A percentile compares a stretch with the other conserved stretches of the same genome.
These are phyloP conservation scores for Dasysyrphus albostriatus DNA, from an alignment of 2,888 invertebrate genomes.

Conservation along the genomic window DNA sequence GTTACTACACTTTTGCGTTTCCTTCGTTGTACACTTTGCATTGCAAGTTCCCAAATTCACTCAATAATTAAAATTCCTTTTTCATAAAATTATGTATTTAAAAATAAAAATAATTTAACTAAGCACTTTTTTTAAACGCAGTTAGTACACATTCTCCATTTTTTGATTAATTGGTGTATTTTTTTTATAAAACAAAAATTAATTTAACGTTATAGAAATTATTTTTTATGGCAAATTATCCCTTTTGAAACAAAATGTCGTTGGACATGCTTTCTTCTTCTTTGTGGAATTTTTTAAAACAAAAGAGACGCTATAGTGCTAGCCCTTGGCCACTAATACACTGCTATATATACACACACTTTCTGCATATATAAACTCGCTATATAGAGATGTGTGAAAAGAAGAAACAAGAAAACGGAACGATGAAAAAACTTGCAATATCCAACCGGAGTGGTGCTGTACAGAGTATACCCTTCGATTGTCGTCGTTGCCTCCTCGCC, in stretches of 20 bases:
- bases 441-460: conserved; percentile 59
- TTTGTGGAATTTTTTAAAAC: conserved; percentile 77
- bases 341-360: conserved; percentile 49
- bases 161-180: conserved; percentile 3
- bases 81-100: background rate
- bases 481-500: background rate
- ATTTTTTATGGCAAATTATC: conserved; percentile 65
- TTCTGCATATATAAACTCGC: conserved; percentile 51
- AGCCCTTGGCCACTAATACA: conserved; percentile 81
- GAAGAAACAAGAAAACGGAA: conserved; percentile 71
- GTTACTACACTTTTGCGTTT: conserved; percentile 68
- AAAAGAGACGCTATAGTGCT: conserved; percentile 78
- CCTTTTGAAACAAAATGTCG: conserved; percentile 76
- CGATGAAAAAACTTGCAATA: conserved; percentile 57
- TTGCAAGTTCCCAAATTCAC: conserved; percentile 77
- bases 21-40: conserved; percentile 68
- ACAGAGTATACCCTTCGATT: conserved; percentile 31
- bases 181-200: conserved; percentile 19
- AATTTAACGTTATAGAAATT: conserved; percentile 29
- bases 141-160: background rate
- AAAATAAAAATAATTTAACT: background rate
- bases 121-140: background rate
- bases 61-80: conserved; percentile 38
- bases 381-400: conserved; percentile 56
- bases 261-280: conserved; percentile 76